Evolutionary conservation across 2,113 vertebrate species (phyloP).

Genomic region (Laterallus jamaicensis): DNA sequence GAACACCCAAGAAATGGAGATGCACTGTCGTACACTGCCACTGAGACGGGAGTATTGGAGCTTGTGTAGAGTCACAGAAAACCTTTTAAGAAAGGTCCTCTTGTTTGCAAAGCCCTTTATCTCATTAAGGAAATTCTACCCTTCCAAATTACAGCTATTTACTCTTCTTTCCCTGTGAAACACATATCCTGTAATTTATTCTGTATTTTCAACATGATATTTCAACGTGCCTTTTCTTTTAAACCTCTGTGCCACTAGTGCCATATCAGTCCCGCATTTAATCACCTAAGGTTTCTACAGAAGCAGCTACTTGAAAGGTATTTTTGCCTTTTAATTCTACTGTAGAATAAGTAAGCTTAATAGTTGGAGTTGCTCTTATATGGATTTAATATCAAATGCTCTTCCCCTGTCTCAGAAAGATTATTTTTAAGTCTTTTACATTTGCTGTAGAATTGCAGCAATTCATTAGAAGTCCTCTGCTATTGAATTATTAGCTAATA

Average conservation of each 20-base stretch:
- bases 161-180: constrained; percentile 20
- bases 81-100: constrained; percentile 39
- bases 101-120: constrained; percentile 19
- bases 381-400: background rate
- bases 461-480: background rate
- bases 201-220: background rate
- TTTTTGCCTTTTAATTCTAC: background rate
- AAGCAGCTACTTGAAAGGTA: background rate
- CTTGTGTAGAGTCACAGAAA: background rate
- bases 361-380: accelerated
- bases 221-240: constrained; percentile 36
- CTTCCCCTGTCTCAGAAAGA: background rate
- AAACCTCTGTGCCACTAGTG: background rate
- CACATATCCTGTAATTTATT: constrained; percentile 51
- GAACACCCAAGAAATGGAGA: background rate
- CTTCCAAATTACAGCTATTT: constrained; percentile 52
- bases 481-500: constrained; percentile 27
- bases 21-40: background rate
- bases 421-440: background rate
- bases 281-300: background rate
- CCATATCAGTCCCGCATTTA: background rate
- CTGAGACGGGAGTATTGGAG: background rate
- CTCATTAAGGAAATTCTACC: constrained; percentile 52
- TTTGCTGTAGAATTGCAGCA: background rate
- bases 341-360: background rate